These are phyloP conservation scores for Oppia nitens DNA, from an alignment of 1,140 invertebrate species.

Conservation along the genomic window DNA sequence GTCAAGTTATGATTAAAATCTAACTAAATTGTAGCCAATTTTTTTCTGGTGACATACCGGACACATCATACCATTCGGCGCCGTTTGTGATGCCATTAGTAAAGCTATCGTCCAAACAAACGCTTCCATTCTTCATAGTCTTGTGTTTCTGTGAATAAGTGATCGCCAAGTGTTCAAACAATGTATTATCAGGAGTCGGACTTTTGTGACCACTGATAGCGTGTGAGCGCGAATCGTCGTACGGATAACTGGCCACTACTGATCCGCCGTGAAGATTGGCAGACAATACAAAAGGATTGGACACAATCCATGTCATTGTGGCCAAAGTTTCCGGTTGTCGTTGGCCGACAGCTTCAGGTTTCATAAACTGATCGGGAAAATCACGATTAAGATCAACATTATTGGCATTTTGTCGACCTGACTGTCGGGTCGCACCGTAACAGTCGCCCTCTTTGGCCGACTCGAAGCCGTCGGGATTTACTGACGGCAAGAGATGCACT, in stretches of 20 bases:
- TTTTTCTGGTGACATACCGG: conserved; percentile 24
- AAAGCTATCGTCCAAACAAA: conserved; percentile 52
- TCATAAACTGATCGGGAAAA: conserved; percentile 68
- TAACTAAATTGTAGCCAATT: conserved; percentile 3
- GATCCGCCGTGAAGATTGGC: conserved; percentile 82
- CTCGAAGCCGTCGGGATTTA: conserved; percentile 83
- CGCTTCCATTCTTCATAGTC: conserved; percentile 47
- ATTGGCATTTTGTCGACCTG: conserved; percentile 59
- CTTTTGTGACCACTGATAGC: conserved; percentile 32
- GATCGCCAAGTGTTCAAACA: conserved; percentile 67
- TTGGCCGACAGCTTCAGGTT: not conserved
- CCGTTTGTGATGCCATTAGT: conserved; percentile 63
- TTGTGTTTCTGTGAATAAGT: conserved; percentile 57
- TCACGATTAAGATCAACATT: conserved; percentile 66
- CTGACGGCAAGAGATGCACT: conserved; percentile 73
- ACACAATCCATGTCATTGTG: conserved; percentile 71
- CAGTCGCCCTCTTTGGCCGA: conserved; percentile 57
- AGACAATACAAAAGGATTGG: conserved; percentile 71
- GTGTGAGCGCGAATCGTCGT: conserved; percentile 18
- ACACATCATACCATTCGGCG: conserved; percentile 56
- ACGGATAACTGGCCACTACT: conserved; percentile 78
- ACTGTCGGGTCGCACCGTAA: conserved; percentile 31
- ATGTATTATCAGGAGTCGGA: conserved; percentile 59
- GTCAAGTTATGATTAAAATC: too few species aligned
- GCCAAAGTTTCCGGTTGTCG: conserved; percentile 72